Conservation (phyloP, 2,113 vertebrate genomes). For the Amphiprion percula region DNA sequence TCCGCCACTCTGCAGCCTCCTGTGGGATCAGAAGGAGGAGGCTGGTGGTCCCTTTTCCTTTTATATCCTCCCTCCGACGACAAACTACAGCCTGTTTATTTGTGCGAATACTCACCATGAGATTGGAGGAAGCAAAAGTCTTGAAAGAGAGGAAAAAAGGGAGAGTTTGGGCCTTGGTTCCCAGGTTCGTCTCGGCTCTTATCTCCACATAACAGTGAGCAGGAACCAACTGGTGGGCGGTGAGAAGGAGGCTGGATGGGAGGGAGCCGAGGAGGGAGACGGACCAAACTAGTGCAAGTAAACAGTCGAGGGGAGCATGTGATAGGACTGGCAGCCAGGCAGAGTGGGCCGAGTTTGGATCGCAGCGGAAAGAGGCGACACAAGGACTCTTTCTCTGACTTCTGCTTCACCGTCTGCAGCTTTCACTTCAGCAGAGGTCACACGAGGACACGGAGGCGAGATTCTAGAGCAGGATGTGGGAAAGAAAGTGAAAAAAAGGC, state of each 20-base stretch:
- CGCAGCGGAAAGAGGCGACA: neutral
- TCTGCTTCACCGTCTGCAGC: no score
- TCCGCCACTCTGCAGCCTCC: conserved; percentile 22
- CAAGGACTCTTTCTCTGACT: neutral
- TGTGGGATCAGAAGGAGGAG: neutral
- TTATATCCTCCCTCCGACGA: neutral
- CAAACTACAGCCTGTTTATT: conserved; percentile 13
- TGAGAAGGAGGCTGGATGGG: conserved; percentile 18
- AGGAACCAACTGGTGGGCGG: conserved; percentile 58
- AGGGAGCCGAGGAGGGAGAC: conserved; percentile 26
- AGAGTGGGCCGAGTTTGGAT: conserved; percentile 14
- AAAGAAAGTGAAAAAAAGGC: no score
- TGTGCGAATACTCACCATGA: conserved; percentile 72
- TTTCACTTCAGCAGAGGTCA: no score
- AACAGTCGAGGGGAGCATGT: conserved; percentile 64
- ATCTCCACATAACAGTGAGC: conserved; percentile 28
- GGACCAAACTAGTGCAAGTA: conserved; percentile 56
- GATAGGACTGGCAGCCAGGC: conserved; percentile 41
- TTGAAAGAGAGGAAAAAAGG: conserved; percentile 5
- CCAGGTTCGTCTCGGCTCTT: conserved; percentile 30
- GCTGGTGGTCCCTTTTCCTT: neutral
- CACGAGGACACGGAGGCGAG: no score
- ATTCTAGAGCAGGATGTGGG: no score
- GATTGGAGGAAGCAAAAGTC: conserved; percentile 34
- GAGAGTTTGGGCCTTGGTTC: conserved; percentile 9